Evolutionary conservation across 1,140 invertebrate genomes (phyloP), one percentile per base, ranked within the genome.

Genomic region (Pseudobourletiella spinata): DNA sequence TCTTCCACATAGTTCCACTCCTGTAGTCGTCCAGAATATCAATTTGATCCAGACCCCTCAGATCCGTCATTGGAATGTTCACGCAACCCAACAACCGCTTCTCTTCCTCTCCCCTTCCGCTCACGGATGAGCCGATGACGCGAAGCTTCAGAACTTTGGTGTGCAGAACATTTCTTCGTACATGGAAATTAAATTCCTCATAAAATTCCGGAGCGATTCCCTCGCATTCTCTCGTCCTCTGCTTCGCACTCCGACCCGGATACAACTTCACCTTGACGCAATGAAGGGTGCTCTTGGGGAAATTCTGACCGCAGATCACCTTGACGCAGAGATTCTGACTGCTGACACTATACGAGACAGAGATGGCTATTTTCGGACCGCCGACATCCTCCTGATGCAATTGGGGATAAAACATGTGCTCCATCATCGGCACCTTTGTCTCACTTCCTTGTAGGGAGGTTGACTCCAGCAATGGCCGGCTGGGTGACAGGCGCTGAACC

Each of bases 61-160:
- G 29, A 25, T 69, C 64, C 44, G 61, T 66, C 28, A 69, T 18
- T 18, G 67, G 61, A 15, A 69, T 26, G 39, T 69, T 66, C 1
- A 69, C 58, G 61, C 52, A 61, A 3, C 67, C 67, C 18, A 69
- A 29, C 3, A 69, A 14, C 20, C 22, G 25, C 39, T 64, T 65
- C 0, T 52, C 25, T 6, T 35, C 26, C 24, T 29, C 30, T 6
- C 58, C 58, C 4, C 8, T 25, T 11, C n/a, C 22, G n/a, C 4
- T 24, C 2, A 51, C 39, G 6, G 39, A 26, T 18, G 42, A 18
- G 15, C 57, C 63, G 4, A 69, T 26, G 8, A 65, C 67, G 32
- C 64, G 44, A 3, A 70, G 22, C 48, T 67, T 70, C 20, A 70
- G 43, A 14, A 70, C 52, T 59, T 67, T 70, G 14, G 65, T 70